A percentile compares a stretch with the other conserved stretches of the same genome.
These are phyloP conservation scores for Malthinus flaveolus DNA, from an alignment of 2,888 invertebrate genomes.

Conservation along the genomic window DNA sequence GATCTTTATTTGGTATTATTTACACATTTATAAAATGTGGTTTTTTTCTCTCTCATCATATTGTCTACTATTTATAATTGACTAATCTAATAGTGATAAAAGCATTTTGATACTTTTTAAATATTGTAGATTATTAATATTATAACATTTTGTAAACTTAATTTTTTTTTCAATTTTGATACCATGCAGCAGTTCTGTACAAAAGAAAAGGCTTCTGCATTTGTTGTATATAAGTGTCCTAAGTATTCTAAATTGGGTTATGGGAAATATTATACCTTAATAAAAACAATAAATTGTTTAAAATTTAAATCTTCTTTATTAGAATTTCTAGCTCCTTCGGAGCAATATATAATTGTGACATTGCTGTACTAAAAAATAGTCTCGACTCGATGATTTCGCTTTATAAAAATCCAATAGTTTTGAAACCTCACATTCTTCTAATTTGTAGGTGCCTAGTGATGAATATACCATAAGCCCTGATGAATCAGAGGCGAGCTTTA, in stretches of 20 bases:
- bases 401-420: too few species aligned
- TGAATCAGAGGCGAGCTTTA: too few species aligned
- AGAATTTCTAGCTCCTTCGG: too few species aligned
- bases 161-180: conserved; percentile 17
- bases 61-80: not conserved
- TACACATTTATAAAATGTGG: not conserved
- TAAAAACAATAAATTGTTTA: conserved; percentile 18
- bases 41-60: not conserved
- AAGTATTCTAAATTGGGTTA: conserved; percentile 38
- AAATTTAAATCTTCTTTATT: not conserved
- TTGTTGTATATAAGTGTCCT: conserved; percentile 36
- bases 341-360: too few species aligned
- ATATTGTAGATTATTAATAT: conserved; percentile 25
- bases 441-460: too few species aligned
- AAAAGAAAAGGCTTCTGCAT: conserved; percentile 26
- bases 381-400: too few species aligned
- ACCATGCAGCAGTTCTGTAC: conserved; percentile 23
- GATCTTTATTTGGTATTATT: not conserved
- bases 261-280: conserved; percentile 31
- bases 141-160: conserved; percentile 15
- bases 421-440: too few species aligned
- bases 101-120: conserved; percentile 30
- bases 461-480: too few species aligned
- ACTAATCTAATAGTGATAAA: not conserved
- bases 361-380: too few species aligned